Conservation (phyloP, 1,140 invertebrate genomes). For the Drosophila ficusphila region DNA sequence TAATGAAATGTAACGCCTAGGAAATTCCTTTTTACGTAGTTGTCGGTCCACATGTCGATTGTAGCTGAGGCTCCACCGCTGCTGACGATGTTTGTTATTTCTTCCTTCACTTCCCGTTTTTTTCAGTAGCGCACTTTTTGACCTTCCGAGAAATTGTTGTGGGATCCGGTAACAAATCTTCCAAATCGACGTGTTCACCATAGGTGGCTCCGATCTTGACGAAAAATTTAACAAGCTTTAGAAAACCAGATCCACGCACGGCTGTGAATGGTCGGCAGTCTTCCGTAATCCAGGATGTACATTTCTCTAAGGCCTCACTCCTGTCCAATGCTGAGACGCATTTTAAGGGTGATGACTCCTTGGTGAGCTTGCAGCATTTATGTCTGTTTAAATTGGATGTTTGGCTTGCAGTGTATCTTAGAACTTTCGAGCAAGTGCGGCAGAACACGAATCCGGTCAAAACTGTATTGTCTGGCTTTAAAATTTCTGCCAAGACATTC, state of each 20-base stretch:
- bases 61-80: background rate
- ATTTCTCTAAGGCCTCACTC: too few relatives aligned
- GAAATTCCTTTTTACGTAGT: too few relatives aligned
- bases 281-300: too few relatives aligned
- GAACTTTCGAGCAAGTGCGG: background rate
- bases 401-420: background rate
- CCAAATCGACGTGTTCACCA: constrained; percentile 27
- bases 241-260: constrained; percentile 24
- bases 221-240: constrained; percentile 26
- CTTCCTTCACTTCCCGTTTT: constrained; percentile 18
- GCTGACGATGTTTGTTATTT: background rate
- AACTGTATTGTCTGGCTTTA: background rate
- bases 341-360: background rate
- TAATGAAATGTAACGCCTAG: too few relatives aligned
- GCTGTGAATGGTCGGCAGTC: background rate
- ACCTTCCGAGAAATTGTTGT: constrained; percentile 18
- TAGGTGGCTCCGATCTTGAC: constrained; percentile 36
- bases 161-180: constrained; percentile 30
- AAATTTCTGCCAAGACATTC: background rate
- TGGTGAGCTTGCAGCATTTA: background rate
- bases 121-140: constrained; percentile 19
- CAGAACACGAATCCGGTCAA: background rate
- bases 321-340: too few relatives aligned
- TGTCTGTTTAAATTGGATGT: background rate
- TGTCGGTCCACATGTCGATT: too few relatives aligned